These are phyloP conservation scores for Sialis lutaria DNA, from an alignment of 2,888 invertebrate species.

Conservation along the genomic window DNA sequence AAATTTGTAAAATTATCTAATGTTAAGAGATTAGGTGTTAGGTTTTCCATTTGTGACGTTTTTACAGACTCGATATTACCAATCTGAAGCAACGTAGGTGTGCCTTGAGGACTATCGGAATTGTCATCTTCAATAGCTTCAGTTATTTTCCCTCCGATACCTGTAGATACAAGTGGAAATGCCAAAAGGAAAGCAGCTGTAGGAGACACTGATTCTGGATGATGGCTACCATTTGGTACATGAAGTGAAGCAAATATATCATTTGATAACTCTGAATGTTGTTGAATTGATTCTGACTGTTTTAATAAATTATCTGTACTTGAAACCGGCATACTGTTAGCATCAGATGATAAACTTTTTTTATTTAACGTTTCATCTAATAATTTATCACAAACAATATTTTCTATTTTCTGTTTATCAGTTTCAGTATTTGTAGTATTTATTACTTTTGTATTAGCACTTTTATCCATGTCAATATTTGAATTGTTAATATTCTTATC, in stretches of 20 bases:
- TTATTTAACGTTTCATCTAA: constrained; percentile 3
- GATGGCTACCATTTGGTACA: constrained; percentile 29
- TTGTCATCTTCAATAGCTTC: constrained; percentile 35
- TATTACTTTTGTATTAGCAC: constrained; percentile 5
- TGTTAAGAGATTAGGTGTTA: constrained; percentile 21
- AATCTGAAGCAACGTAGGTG: constrained; percentile 28
- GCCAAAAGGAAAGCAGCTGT: constrained; percentile 62
- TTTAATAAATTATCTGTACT: constrained; percentile 9
- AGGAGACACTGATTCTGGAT: constrained; percentile 47
- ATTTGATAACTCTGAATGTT: constrained; percentile 35
- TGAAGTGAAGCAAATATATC: constrained; percentile 41
- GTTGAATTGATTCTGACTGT: constrained; percentile 13
- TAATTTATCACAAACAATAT: constrained; percentile 7
- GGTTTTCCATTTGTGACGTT: constrained; percentile 18
- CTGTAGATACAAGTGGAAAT: constrained; percentile 51
- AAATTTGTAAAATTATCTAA: constrained; percentile 20
- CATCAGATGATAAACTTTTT: not conserved
- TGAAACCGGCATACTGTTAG: constrained; percentile 5
- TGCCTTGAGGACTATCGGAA: constrained; percentile 25
- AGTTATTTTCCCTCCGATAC: constrained; percentile 32
- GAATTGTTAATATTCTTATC: constrained; percentile 2
- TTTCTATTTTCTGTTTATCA: constrained; percentile 2
- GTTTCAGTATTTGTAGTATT: constrained; percentile 5
- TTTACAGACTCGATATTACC: constrained; percentile 24
- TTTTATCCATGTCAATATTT: not conserved